These are phyloP conservation scores for Noctua comes DNA, from an alignment of 2,888 invertebrate species.

Conservation along the genomic window DNA sequence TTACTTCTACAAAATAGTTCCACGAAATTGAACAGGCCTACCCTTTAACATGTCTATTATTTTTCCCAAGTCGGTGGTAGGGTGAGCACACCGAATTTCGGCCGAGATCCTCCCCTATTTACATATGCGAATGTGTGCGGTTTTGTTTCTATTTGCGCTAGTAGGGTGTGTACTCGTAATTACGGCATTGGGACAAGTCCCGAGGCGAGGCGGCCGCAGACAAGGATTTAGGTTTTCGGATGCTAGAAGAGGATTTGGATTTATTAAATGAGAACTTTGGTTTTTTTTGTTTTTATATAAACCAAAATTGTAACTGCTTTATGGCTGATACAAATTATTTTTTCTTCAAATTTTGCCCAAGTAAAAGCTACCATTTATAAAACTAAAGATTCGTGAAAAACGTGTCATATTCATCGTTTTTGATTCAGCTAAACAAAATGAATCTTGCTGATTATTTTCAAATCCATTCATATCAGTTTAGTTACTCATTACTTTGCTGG, in stretches of 20 bases:
- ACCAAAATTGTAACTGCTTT: not conserved
- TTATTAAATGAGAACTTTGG: slow-evolving; percentile 5
- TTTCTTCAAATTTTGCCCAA: not conserved
- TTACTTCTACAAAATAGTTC: slow-evolving; percentile 29
- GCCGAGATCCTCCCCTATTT: slow-evolving; percentile 82
- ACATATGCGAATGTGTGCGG: slow-evolving; percentile 87
- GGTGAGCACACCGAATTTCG: slow-evolving; percentile 70
- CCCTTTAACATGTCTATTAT: slow-evolving; percentile 51
- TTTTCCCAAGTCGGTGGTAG: slow-evolving; percentile 65
- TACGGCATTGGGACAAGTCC: slow-evolving; percentile 87
- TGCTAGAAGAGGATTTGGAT: slow-evolving; percentile 58
- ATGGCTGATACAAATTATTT: not conserved
- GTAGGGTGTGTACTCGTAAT: slow-evolving; percentile 87
- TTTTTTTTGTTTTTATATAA: not conserved
- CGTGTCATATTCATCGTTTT: not conserved
- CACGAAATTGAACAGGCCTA: slow-evolving; percentile 39
- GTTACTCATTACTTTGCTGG: not conserved
- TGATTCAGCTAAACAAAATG: not conserved
- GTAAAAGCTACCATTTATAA: not conserved
- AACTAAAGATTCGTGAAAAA: too few species aligned
- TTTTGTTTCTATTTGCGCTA: slow-evolving; percentile 88
- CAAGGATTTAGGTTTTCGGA: slow-evolving; percentile 65
- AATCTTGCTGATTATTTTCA: not conserved
- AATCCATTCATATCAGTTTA: not conserved
- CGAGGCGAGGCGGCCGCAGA: slow-evolving; percentile 81